A percentile compares a stretch with the other conserved stretches of the same genome.
phyloP scores from a whole-genome alignment of 2,888 invertebrate genomes.

The Zele albiditarsus region DNA sequence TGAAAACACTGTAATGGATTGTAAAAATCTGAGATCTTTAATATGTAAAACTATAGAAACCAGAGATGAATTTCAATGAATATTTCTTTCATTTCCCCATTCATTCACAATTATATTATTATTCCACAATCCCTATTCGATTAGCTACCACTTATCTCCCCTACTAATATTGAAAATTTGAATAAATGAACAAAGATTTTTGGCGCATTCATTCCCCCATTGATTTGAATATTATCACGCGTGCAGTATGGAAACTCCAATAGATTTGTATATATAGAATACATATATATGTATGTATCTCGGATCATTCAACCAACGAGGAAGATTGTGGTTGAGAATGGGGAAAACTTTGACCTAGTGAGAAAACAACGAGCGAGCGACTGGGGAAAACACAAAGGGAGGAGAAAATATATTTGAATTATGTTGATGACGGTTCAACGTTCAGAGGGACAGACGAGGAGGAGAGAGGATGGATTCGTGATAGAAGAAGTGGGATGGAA shows the following conservation, averaged over 20 bases:
- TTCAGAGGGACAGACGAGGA: not conserved
- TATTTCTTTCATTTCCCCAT: conserved; percentile 15
- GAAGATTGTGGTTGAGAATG: not conserved
- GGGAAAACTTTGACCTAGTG: not conserved
- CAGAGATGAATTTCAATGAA: not conserved
- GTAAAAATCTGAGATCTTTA: conserved; percentile 64
- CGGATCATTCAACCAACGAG: not conserved
- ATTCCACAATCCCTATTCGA: not conserved
- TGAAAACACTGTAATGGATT: conserved; percentile 58
- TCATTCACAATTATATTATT: not conserved
- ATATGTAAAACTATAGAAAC: conserved; percentile 57
- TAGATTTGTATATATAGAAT: not conserved
- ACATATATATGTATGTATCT: not conserved
- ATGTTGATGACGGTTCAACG: not conserved
- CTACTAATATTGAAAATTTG: not conserved
- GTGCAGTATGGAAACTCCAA: not conserved
- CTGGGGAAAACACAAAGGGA: not conserved
- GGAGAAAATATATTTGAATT: not conserved
- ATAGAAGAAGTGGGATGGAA: conserved; percentile 30
- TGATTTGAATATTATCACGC: not conserved
- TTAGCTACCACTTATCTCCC: not conserved
- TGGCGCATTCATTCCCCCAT: not conserved
- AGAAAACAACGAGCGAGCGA: not conserved
- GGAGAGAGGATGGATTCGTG: conserved; percentile 26
- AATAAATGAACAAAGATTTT: not conserved